Conservation (phyloP, 1,140 invertebrate genomes). For the Probaryconus sp. region DNA sequence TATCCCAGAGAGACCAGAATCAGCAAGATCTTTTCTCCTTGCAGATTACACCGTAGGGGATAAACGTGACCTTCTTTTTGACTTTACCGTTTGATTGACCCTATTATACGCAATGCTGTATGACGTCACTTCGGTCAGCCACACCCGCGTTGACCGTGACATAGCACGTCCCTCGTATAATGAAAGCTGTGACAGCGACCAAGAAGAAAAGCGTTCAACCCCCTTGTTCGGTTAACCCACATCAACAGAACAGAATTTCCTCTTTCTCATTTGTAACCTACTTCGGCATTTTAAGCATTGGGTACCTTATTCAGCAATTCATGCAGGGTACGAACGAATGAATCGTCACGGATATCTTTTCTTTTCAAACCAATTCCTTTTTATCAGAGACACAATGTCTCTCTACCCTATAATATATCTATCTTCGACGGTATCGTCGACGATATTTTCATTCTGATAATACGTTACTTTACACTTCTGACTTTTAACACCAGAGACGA, state of each 20-base stretch:
- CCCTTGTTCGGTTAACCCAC: not conserved
- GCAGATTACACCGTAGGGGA: slow-evolving; percentile 17
- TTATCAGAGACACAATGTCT: slow-evolving; percentile 15
- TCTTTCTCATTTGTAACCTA: slow-evolving; percentile 35
- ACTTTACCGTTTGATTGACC: slow-evolving; percentile 59
- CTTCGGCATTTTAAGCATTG: slow-evolving; percentile 25
- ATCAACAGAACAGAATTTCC: slow-evolving; percentile 34
- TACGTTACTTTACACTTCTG: not conserved
- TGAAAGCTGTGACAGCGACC: slow-evolving; percentile 19
- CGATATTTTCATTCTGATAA: slow-evolving; percentile 17
- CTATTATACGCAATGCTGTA: slow-evolving; percentile 50
- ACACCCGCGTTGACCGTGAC: slow-evolving; percentile 46
- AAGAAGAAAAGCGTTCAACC: too few species aligned
- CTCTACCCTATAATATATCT: slow-evolving; percentile 4
- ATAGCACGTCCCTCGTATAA: slow-evolving; percentile 53
- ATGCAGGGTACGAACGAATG: slow-evolving; percentile 17
- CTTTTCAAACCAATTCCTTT: slow-evolving; percentile 31
- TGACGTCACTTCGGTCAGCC: slow-evolving; percentile 51
- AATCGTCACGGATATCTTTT: slow-evolving; percentile 35
- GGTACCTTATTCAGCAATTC: slow-evolving; percentile 42
- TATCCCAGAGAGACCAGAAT: too few species aligned
- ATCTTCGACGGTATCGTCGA: slow-evolving; percentile 16
- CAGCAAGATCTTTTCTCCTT: too few species aligned
- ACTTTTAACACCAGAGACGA: slow-evolving; percentile 4
- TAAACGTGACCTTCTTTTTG: slow-evolving; percentile 38